phyloP scores from a whole-genome alignment of 2,888 invertebrate species.

The Eristalinus sepulchralis region DNA sequence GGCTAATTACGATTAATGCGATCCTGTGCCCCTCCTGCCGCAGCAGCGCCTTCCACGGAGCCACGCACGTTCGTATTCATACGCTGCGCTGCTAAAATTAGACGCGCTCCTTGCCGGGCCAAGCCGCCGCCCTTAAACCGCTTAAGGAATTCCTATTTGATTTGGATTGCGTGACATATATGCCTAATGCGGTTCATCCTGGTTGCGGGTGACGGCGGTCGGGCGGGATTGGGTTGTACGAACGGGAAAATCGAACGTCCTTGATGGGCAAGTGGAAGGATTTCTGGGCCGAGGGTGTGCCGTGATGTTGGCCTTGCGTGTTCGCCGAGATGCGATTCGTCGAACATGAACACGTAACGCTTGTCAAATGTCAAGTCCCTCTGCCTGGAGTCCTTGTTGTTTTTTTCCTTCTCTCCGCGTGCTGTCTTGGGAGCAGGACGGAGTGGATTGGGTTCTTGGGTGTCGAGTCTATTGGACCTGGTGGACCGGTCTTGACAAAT shows the following conservation, averaged over 20 bases:
- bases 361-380: constrained; percentile 31
- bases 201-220: neutral
- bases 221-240: neutral
- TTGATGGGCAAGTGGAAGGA: constrained; percentile 11
- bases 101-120: neutral
- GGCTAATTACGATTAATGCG: constrained; percentile 60
- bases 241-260: constrained; percentile 42
- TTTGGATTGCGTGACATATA: constrained; percentile 64
- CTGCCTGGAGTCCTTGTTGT: neutral
- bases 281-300: neutral
- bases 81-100: neutral
- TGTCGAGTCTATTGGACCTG: neutral
- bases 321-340: neutral
- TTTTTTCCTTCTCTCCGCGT: too few species aligned
- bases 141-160: constrained; percentile 47
- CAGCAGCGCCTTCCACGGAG: neutral
- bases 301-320: neutral
- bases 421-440: too few species aligned
- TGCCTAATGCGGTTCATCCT: constrained; percentile 38
- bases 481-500: constrained; percentile 10
- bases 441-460: neutral
- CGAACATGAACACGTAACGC: constrained; percentile 27
- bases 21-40: neutral
- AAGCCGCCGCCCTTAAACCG: neutral
- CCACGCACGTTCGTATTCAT: constrained; percentile 41